A percentile compares a stretch with the other conserved stretches of the same genome.
Evolutionary conservation across 2,888 invertebrate genomes (phyloP).

Genomic region (Chirona hameri): DNA sequence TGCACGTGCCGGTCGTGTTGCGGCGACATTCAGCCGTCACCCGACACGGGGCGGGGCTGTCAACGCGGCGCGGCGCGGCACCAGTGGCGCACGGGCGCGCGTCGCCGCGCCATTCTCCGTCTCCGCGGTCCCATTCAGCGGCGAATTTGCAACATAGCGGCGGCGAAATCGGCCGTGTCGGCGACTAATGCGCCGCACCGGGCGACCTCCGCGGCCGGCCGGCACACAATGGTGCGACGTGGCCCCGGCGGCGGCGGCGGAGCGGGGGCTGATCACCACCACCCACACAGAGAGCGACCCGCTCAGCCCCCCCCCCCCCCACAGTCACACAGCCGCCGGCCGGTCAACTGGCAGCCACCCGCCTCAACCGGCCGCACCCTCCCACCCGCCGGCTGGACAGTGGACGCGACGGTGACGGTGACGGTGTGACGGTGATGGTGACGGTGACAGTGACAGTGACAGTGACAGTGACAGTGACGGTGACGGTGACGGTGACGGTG

Average conservation of each 20-base stretch:
- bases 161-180: constrained; percentile 3
- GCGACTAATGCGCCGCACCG: neutral
- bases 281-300: no score
- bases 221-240: neutral
- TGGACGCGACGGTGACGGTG: neutral
- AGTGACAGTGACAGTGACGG: no score
- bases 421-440: no score
- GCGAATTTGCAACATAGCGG: constrained; percentile 11
- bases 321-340: no score
- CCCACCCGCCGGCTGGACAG: neutral
- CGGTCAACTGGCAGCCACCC: no score
- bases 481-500: no score
- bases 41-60: no score
- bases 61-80: no score
- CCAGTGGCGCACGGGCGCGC: neutral
- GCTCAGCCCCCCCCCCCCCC: neutral
- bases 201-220: neutral
- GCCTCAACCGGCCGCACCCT: neutral
- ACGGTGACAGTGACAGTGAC: no score
- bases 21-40: no score
- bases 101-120: no score
- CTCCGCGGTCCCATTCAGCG: neutral
- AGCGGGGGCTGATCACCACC: neutral
- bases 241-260: neutral
- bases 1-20: no score